A percentile compares a stretch with the other conserved stretches of the same genome.
These are phyloP conservation scores for Patella ulyssiponensis DNA, from an alignment of 2,888 invertebrate genomes.

Conservation along the genomic window DNA sequence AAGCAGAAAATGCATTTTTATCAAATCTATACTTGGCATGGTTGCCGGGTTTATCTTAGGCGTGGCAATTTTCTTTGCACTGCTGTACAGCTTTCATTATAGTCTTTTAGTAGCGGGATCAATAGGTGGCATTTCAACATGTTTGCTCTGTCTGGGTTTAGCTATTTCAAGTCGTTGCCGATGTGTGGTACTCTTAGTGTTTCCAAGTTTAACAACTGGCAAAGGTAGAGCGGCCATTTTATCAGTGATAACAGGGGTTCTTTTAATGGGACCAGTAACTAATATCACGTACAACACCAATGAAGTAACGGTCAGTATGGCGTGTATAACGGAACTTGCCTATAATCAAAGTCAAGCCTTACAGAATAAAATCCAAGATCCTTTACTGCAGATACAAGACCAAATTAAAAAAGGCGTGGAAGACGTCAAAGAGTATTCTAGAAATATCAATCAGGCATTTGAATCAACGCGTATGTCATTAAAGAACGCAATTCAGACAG, in stretches of 20 bases:
- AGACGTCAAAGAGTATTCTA: not conserved
- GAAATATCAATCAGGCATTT: not conserved
- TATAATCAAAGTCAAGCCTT: constrained; percentile 22
- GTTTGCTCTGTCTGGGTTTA: constrained; percentile 4
- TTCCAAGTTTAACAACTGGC: constrained; percentile 11
- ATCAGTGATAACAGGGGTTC: constrained; percentile 12
- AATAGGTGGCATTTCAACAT: constrained; percentile 14
- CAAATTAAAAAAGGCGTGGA: not conserved
- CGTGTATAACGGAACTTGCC: constrained; percentile 21
- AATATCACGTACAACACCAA: constrained; percentile 17
- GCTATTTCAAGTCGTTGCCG: constrained; percentile 11
- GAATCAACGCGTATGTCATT: not conserved
- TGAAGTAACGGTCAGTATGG: constrained; percentile 13
- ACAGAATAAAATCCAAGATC: constrained; percentile 15
- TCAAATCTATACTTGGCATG: not conserved
- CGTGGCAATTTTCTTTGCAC: constrained; percentile 12
- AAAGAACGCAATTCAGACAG: not conserved
- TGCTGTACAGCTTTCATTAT: constrained; percentile 14
- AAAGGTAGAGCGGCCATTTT: constrained; percentile 18
- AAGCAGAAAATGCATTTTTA: not conserved
- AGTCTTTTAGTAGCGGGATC: not conserved
- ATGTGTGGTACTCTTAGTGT: constrained; percentile 10
- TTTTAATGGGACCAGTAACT: constrained; percentile 17
- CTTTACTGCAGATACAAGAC: not conserved
- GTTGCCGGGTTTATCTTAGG: constrained; percentile 13